These are phyloP conservation scores for Papilio glaucus DNA, from an alignment of 1,140 invertebrate genomes.

Conservation along the genomic window DNA sequence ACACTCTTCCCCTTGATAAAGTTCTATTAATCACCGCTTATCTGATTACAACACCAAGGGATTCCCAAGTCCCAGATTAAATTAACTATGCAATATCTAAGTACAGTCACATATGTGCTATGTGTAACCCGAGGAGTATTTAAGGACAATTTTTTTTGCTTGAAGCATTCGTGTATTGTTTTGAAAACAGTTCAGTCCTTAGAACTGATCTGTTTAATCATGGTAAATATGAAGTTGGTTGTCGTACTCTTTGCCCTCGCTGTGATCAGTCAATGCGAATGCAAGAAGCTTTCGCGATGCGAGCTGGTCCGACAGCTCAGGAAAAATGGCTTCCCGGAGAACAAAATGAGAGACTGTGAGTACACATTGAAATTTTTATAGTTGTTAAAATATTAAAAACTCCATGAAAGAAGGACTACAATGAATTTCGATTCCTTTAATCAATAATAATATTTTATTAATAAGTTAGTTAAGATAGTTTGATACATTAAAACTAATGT, in stretches of 20 bases:
- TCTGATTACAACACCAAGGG: neutral
- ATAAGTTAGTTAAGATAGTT: neutral
- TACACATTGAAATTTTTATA: conserved; percentile 32
- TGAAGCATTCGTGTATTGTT: neutral
- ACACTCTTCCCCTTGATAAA: neutral
- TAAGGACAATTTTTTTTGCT: neutral
- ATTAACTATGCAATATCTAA: neutral
- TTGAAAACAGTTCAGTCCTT: neutral
- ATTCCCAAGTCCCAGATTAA: neutral
- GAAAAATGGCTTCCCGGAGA: conserved; percentile 58
- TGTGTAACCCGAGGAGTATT: neutral
- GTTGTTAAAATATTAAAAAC: too few relatives aligned
- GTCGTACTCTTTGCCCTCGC: neutral
- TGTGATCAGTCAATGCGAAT: conserved; percentile 29
- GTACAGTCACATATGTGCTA: too few relatives aligned
- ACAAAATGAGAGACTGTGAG: conserved; percentile 60
- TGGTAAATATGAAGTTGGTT: neutral
- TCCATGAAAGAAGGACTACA: too few relatives aligned
- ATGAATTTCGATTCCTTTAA: too few relatives aligned
- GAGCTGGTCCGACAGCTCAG: conserved; percentile 53
- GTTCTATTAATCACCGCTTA: neutral
- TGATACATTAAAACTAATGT: neutral
- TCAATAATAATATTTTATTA: too few relatives aligned
- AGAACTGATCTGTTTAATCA: neutral
- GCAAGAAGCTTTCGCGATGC: conserved; percentile 47